Percentiles rank a stretch among this genome's conserved stretches.
Conservation (phyloP, 2,113 vertebrate genomes). For the Camarhynchus parvulus region DNA sequence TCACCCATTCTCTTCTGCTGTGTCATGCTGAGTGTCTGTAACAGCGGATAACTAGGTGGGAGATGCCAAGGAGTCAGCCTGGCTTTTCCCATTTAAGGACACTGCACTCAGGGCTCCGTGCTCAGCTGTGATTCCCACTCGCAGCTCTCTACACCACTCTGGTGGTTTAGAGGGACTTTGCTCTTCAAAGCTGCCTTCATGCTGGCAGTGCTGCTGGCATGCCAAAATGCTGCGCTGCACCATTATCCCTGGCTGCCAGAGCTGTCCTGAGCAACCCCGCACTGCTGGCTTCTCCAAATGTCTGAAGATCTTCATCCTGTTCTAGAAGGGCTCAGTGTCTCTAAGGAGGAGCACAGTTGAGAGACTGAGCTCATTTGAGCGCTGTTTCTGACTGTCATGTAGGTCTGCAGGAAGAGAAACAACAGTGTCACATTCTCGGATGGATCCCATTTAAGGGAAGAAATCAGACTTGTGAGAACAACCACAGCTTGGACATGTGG, state of each 20-base stretch:
- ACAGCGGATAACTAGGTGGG: slow-evolving; percentile 11
- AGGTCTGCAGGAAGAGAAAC: slow-evolving; percentile 38
- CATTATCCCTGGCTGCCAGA: background rate
- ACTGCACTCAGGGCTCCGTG: background rate
- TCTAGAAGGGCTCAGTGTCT: background rate
- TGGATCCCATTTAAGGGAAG: slow-evolving; percentile 46
- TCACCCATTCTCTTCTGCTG: slow-evolving; percentile 35
- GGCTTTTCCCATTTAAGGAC: slow-evolving; percentile 50
- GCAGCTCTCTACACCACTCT: slow-evolving; percentile 63
- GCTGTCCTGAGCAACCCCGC: background rate
- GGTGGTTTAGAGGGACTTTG: slow-evolving; percentile 27
- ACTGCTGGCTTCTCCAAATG: background rate
- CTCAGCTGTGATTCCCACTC: background rate
- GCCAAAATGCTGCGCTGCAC: background rate
- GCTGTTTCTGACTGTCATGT: slow-evolving; percentile 7
- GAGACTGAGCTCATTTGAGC: background rate
- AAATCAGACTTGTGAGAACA: slow-evolving; percentile 26
- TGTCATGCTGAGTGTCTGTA: slow-evolving; percentile 9
- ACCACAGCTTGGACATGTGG: background rate
- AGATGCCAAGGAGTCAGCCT: slow-evolving; percentile 10
- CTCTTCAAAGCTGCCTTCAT: background rate
- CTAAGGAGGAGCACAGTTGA: background rate
- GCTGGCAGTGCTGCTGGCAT: background rate
- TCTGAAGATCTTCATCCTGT: background rate
- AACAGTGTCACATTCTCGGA: background rate